Conservation (phyloP, 2,888 invertebrate genomes). For the Drosophila mercatorum region DNA sequence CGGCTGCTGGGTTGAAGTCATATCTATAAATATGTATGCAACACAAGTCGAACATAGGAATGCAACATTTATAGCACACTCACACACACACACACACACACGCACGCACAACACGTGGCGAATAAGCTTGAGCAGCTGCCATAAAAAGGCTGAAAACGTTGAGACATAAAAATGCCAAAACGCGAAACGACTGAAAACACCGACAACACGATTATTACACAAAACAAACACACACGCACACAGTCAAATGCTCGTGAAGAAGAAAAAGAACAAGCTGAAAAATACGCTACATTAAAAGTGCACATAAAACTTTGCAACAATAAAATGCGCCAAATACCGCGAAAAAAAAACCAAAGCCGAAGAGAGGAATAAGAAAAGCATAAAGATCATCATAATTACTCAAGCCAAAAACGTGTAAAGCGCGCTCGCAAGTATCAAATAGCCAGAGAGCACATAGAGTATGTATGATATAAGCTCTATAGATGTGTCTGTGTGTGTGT, state of each 20-base stretch:
- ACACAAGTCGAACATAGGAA: conserved; percentile 34
- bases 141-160: conserved; percentile 48
- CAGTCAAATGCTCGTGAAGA: background rate
- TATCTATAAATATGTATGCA: conserved; percentile 64
- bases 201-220: conserved; percentile 50
- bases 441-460: conserved; percentile 2
- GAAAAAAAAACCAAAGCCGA: conserved; percentile 21
- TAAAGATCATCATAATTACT: conserved; percentile 46
- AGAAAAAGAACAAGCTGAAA: conserved; percentile 4
- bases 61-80: conserved; percentile 50
- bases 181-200: conserved; percentile 40
- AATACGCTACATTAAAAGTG: conserved; percentile 45
- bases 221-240: conserved; percentile 16
- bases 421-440: conserved; percentile 29
- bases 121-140: conserved; percentile 48
- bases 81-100: conserved; percentile 7
- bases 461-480: background rate
- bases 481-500: background rate
- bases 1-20: conserved; percentile 51
- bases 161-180: conserved; percentile 45
- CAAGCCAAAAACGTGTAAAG: conserved; percentile 38
- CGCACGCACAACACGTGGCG: conserved; percentile 34
- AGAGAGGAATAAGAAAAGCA: conserved; percentile 13
- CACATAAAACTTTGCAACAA: conserved; percentile 64
- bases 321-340: conserved; percentile 52